Base-by-base conservation (phyloP, 64 coral and sea anemone genomes). In the Catalaphyllia jardinei region DNA sequence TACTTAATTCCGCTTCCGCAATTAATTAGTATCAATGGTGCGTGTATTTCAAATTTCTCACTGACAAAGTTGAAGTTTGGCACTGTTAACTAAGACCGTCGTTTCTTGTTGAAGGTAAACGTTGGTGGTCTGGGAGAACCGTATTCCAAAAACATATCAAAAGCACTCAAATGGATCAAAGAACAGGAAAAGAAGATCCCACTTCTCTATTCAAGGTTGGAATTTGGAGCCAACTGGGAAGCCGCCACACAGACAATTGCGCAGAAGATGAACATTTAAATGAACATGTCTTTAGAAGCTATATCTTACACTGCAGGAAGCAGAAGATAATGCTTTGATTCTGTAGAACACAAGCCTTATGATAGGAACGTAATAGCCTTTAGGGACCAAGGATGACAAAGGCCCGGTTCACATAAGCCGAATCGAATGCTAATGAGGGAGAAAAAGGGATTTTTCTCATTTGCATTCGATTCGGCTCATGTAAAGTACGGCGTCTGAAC, bases 211-310 rank as follows among this genome's bases (percentile, higher is more conserved):
- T 31, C 81, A 27, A 42, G 63, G 14, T 22, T 85, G 10, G 81
- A 85, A 29, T 85, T 85, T 85, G 81, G 81, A 49, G 81, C 31
- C 9, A 85, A 85, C 35, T 85, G 81, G 81, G 81, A 85, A 28
- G 62, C 38, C 15, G 81, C 81, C 60, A 71, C 62, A 20, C 24
- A 28, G 63, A 85, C 39, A n/a, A 85, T 85, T n/a, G 38, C 67
- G 1, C 62, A 69, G n/a, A 35, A 85, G 67, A 85, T 85, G 81
- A 46, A 33, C 15, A 64, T 71, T 3, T 85, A 38, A 85, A 18
- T 8, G 42, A 46, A 46, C 4, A 2, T 46, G 4, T 46, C 6
- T 15, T 11, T 11, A 29, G n/a, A 69, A 69, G 5, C 1, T 69
- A 29, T 27, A 29, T 57, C 54, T 57, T 57, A 57, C 10, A 57